Evolutionary conservation across 2,113 vertebrate genomes (phyloP).

Genomic region (Pogonocichla stellata): DNA sequence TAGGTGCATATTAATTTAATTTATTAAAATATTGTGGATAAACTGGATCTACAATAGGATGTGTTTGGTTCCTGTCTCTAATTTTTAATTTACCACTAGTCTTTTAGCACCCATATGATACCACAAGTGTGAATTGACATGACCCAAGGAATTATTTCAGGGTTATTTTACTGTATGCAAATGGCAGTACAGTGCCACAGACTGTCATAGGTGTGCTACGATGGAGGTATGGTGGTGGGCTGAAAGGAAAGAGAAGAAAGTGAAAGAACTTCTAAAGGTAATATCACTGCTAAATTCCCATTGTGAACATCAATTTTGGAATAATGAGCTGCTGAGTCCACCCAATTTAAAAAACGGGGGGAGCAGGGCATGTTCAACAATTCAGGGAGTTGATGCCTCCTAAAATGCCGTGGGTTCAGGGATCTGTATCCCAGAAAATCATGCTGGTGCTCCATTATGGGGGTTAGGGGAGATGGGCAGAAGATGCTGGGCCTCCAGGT

Average conservation of each 20-base stretch:
- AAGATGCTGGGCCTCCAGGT: neutral
- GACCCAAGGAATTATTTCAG: neutral
- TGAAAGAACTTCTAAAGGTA: neutral
- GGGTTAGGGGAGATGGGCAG: neutral
- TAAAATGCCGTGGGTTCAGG: neutral
- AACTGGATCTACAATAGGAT: neutral
- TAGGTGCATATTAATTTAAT: neutral
- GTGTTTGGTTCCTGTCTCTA: neutral
- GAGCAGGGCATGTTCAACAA: accelerated
- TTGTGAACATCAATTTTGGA: neutral
- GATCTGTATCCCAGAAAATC: neutral
- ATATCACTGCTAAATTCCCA: neutral
- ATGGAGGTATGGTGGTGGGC: neutral
- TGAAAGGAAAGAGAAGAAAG: neutral
- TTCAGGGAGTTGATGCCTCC: neutral
- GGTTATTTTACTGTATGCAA: neutral
- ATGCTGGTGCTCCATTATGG: accelerated
- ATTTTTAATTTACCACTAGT: neutral
- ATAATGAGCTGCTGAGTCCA: neutral
- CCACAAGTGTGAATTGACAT: neutral
- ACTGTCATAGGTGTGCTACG: neutral
- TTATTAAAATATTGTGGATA: neutral
- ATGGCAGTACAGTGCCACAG: neutral
- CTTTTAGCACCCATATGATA: neutral
- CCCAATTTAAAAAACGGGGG: accelerated